Percentiles rank a stretch among this genome's conserved stretches.
phyloP scores from a whole-genome alignment of 2,888 invertebrate species.

The Hanleya hanleyi region DNA sequence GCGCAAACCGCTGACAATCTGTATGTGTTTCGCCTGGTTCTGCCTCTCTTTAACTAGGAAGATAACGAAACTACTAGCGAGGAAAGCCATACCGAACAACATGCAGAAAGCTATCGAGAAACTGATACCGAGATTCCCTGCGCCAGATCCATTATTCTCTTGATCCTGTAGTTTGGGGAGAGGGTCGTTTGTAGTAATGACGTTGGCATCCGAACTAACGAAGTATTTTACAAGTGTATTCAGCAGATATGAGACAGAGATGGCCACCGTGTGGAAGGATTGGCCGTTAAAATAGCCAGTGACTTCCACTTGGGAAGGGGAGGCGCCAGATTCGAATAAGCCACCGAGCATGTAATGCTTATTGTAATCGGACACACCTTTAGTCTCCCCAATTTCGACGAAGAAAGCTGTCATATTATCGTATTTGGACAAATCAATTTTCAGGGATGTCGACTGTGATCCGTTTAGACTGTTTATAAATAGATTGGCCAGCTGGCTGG shows the following conservation, averaged over 20 bases:
- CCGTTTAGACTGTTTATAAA: too few species aligned
- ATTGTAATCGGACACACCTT: constrained; percentile 69
- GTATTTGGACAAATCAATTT: neutral
- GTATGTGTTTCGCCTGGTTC: constrained; percentile 62
- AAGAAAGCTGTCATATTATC: constrained; percentile 10
- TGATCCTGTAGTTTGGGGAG: constrained; percentile 33
- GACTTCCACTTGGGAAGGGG: constrained; percentile 15
- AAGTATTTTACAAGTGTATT: constrained; percentile 46
- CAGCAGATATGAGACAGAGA: constrained; percentile 77
- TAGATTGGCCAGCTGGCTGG: too few species aligned
- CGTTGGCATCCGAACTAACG: constrained; percentile 4
- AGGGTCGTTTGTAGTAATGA: constrained; percentile 42
- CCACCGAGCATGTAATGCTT: constrained; percentile 68
- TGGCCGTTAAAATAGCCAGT: constrained; percentile 85
- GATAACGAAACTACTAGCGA: constrained; percentile 62
- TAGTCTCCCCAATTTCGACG: constrained; percentile 42
- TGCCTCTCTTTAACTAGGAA: constrained; percentile 65
- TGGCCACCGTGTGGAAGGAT: constrained; percentile 83
- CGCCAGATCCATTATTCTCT: neutral
- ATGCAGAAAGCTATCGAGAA: constrained; percentile 55
- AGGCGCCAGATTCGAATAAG: constrained; percentile 38
- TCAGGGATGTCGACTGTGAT: neutral
- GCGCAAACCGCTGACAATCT: constrained; percentile 63
- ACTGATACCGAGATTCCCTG: constrained; percentile 37
- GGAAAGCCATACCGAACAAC: constrained; percentile 68